These are phyloP conservation scores for Chloropsis hardwickii DNA, from an alignment of 2,113 vertebrate genomes.

Conservation along the genomic window DNA sequence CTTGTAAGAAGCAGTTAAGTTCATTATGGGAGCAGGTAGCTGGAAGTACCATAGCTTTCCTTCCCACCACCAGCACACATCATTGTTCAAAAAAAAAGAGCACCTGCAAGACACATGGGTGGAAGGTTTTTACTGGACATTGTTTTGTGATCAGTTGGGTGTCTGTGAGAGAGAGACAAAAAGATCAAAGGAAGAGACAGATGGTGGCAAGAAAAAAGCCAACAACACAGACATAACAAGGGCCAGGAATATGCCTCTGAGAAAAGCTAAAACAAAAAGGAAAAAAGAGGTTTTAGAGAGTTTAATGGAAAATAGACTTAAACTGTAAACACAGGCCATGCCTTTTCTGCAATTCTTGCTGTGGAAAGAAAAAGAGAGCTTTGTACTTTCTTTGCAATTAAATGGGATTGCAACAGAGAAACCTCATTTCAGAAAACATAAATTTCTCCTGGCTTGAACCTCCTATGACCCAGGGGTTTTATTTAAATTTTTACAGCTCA, in stretches of 20 bases:
- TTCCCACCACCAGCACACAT: background rate
- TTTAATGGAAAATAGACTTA: conserved; percentile 27
- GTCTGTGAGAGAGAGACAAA: background rate
- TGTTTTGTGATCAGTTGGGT: conserved; percentile 41
- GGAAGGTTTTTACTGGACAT: background rate
- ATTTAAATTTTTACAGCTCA: background rate
- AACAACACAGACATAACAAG: conserved; percentile 10
- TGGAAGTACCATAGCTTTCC: background rate
- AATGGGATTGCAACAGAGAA: conserved; percentile 5
- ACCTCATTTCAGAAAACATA: background rate
- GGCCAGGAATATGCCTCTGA: conserved; percentile 11
- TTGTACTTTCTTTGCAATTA: conserved; percentile 11
- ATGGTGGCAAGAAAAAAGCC: conserved; percentile 16
- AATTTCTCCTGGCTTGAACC: background rate
- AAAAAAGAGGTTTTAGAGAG: conserved; percentile 11
- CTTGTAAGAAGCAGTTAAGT: background rate
- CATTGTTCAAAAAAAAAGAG: background rate
- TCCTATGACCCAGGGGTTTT: background rate
- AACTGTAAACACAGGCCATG: conserved; percentile 22
- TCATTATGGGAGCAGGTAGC: background rate
- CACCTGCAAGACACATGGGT: conserved; percentile 43
- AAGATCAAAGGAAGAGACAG: conserved; percentile 54
- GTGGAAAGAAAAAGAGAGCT: background rate
- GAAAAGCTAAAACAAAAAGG: conserved; percentile 19
- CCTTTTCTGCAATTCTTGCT: background rate